A percentile compares a stretch with the other conserved stretches of the same genome.
These are phyloP conservation scores for Ploceus nigricollis DNA, from an alignment of 2,113 vertebrate species.

Conservation along the genomic window DNA sequence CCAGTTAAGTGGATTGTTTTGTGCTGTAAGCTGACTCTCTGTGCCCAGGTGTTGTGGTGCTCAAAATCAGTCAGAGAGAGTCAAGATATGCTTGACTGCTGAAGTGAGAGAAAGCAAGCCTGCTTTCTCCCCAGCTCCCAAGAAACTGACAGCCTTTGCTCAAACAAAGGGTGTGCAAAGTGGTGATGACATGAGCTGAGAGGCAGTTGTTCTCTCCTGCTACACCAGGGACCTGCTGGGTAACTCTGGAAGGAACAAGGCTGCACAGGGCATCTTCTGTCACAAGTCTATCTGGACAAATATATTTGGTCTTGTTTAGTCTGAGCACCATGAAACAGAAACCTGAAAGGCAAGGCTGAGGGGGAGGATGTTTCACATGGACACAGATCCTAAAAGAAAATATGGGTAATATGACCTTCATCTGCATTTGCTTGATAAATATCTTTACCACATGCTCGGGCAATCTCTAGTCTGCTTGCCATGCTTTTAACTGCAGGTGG, in stretches of 20 bases:
- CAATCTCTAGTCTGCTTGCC: not conserved
- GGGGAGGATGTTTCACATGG: not conserved
- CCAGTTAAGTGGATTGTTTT: fast-evolving
- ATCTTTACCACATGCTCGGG: not conserved
- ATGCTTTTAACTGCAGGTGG: not conserved
- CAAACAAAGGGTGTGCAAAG: not conserved
- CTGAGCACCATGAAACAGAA: not conserved
- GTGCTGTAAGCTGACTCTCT: not conserved
- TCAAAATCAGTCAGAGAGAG: not conserved
- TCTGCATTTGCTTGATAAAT: not conserved
- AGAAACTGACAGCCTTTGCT: not conserved
- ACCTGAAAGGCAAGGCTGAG: not conserved
- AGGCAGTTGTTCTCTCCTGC: not conserved
- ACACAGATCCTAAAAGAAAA: not conserved
- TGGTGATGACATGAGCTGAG: not conserved
- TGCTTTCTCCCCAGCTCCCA: fast-evolving
- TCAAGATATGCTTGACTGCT: not conserved
- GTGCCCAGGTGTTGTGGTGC: fast-evolving
- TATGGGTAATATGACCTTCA: not conserved
- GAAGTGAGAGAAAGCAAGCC: not conserved
- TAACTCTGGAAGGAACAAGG: not conserved
- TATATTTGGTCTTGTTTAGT: fast-evolving
- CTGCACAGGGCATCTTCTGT: not conserved
- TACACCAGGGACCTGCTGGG: not conserved
- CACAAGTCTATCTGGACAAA: not conserved